Percentiles rank a stretch among this genome's conserved stretches.
Conservation (phyloP, 2,888 invertebrate species). For the Scelioninae gen. 1 region DNA sequence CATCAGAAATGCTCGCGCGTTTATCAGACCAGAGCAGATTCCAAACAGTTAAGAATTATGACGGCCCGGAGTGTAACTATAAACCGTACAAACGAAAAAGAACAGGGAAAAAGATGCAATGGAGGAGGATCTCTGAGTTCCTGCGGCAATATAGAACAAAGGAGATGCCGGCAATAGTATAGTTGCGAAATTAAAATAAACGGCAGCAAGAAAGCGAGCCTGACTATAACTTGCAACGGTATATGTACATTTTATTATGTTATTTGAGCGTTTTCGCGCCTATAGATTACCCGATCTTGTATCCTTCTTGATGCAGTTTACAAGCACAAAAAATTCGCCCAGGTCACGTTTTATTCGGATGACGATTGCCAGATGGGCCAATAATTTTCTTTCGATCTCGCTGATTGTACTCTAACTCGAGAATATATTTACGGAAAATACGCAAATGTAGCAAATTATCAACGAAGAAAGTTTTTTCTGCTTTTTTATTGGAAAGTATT, state of each 20-base stretch:
- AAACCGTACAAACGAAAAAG: slow-evolving; percentile 70
- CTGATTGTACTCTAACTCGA: slow-evolving; percentile 16
- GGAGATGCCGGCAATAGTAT: slow-evolving; percentile 74
- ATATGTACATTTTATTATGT: slow-evolving; percentile 72
- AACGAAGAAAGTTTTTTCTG: slow-evolving; percentile 39
- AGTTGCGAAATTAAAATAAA: slow-evolving; percentile 83
- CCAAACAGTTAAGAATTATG: slow-evolving; percentile 64
- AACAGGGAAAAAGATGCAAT: slow-evolving; percentile 64
- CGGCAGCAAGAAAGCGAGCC: slow-evolving; percentile 78
- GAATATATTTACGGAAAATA: slow-evolving; percentile 37
- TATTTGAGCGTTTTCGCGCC: slow-evolving; percentile 71
- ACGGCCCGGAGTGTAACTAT: slow-evolving; percentile 64
- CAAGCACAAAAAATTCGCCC: slow-evolving; percentile 68
- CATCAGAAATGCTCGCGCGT: no score
- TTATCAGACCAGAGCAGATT: slow-evolving; percentile 61
- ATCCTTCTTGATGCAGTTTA: slow-evolving; percentile 55
- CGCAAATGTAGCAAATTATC: slow-evolving; percentile 28
- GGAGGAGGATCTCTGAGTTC: slow-evolving; percentile 65
- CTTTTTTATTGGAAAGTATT: slow-evolving; percentile 37
- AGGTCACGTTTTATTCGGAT: slow-evolving; percentile 30
- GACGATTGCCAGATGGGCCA: slow-evolving; percentile 37
- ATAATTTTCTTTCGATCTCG: slow-evolving; percentile 46
- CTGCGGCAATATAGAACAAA: slow-evolving; percentile 76
- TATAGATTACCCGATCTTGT: slow-evolving; percentile 70
- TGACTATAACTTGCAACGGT: slow-evolving; percentile 70